These are phyloP conservation scores for Metalampra italica DNA, from an alignment of 2,888 invertebrate species.

Conservation along the genomic window DNA sequence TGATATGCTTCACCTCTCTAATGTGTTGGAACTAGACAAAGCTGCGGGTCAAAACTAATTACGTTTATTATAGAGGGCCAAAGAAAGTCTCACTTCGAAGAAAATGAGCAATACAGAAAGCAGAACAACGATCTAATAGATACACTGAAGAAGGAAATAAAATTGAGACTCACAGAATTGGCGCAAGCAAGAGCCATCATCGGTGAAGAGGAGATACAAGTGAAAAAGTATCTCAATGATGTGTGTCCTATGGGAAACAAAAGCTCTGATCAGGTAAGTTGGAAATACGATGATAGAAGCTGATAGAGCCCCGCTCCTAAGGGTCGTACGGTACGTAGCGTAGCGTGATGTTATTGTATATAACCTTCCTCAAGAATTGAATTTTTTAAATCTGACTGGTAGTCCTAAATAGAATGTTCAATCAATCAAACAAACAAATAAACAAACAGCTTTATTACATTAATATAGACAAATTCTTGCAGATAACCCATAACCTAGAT, in stretches of 20 bases:
- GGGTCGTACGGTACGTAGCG: too few relatives aligned
- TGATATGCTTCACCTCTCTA: too few relatives aligned
- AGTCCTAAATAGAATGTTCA: too few relatives aligned
- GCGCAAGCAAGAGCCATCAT: slow-evolving; percentile 73
- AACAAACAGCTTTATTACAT: too few relatives aligned
- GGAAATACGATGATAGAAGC: not conserved
- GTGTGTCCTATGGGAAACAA: slow-evolving; percentile 64
- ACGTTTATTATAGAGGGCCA: slow-evolving; percentile 85
- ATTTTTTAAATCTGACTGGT: too few relatives aligned
- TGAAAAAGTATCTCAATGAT: slow-evolving; percentile 66
- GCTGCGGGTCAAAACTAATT: not conserved
- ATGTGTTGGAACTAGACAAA: too few relatives aligned
- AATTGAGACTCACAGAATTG: slow-evolving; percentile 79
- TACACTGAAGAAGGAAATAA: slow-evolving; percentile 85
- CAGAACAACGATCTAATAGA: slow-evolving; percentile 84
- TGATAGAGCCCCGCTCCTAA: not conserved
- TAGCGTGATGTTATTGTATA: too few relatives aligned
- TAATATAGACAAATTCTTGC: slow-evolving; percentile 7
- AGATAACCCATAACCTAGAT: slow-evolving; percentile 79
- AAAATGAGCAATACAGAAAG: slow-evolving; percentile 86
- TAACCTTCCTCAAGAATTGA: too few relatives aligned
- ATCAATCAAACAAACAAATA: too few relatives aligned
- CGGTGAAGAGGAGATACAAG: slow-evolving; percentile 64
- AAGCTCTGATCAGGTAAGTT: slow-evolving; percentile 58
- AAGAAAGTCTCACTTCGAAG: slow-evolving; percentile 89